Base-by-base conservation (phyloP, 2,888 invertebrate genomes). In the Macaria liturata region DNA sequence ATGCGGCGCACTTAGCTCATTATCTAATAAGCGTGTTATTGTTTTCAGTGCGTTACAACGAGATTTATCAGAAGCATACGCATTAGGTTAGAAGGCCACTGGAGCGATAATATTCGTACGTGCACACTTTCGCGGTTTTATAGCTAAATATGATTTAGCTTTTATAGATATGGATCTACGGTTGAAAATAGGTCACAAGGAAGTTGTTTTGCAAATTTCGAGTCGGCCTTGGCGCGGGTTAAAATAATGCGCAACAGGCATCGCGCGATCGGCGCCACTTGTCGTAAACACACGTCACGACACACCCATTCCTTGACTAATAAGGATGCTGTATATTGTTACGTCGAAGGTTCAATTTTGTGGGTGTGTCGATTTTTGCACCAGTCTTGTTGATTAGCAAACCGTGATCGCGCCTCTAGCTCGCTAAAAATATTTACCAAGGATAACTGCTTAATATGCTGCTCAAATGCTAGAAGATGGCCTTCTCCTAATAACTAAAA, bases 281-380 rank as follows among this genome's bases (percentile, higher is more conserved):
- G 70, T 81, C 77, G 81, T 81, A 82, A 81, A 83, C 72, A 82
- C 70, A 83, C 89, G 89, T 88, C 88, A 88, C 62, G 88, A 90
- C 91, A 91, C 91, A 91, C 91, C 91, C 91, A 88, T 87, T 81
- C 69, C 68, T 86, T 77, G 80, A 81, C 87, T 76, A 87, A 88
- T 88, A 88, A 82, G 84, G 83, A 75, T 69, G 71, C 76, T 74
- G 83, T 76, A 75, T 80, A 76, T 71, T 73, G 71, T 78, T 78
- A 76, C 77, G 71, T 67, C 31, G 52, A 55, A 64, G 62, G 61
- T 58, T 68, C 57, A 62, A 61, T 65, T 62, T 56, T 58, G 62
- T 69, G 62, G 70, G 68, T 70, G 65, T 63, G 65, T 63, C 62
- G 56, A 61, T 65, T 67, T 58, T 60, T 56, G 59, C 47, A 49